Evolutionary conservation across 37 sponge, comb jelly and placozoan species (phyloP).

Genomic region (Halichondria panicea): DNA sequence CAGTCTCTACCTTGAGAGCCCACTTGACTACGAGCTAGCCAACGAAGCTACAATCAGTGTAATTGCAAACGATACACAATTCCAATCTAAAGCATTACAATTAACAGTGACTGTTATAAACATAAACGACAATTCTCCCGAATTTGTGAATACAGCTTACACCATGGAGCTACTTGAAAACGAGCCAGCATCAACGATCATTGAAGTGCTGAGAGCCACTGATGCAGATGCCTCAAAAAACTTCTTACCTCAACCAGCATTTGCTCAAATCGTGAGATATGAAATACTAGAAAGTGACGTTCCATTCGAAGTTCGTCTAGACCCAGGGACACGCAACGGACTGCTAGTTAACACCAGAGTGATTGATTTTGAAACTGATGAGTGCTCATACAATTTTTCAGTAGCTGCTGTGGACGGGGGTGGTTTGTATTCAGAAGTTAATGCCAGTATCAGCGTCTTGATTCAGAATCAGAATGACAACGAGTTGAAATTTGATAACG

Average conservation of each 20-base stretch:
- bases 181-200: constrained; percentile 18
- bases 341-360: constrained; percentile 21
- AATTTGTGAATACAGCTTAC: constrained; percentile 17
- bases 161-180: constrained; percentile 29
- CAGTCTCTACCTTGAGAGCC: constrained; percentile 10
- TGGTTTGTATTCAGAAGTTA: not conserved
- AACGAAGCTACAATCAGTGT: not conserved
- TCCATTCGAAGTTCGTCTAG: constrained; percentile 24
- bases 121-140: constrained; percentile 51
- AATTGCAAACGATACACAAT: constrained; percentile 13
- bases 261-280: constrained; percentile 28
- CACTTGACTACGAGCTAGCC: constrained; percentile 48
- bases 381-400: constrained; percentile 24
- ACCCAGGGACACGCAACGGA: constrained; percentile 15
- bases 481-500: constrained; percentile 15
- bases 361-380: constrained; percentile 56
- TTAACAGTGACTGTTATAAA: constrained; percentile 35
- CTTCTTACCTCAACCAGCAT: not conserved
- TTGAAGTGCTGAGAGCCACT: constrained; percentile 7
- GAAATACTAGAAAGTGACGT: constrained; percentile 33
- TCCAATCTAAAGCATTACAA: constrained; percentile 10
- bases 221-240: constrained; percentile 30
- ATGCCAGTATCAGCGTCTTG: constrained; percentile 21
- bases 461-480: constrained; percentile 57
- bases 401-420: constrained; percentile 52